Evolutionary conservation across 2,113 vertebrate genomes (phyloP).

Genomic region (Lethenteron reissneri): DNA sequence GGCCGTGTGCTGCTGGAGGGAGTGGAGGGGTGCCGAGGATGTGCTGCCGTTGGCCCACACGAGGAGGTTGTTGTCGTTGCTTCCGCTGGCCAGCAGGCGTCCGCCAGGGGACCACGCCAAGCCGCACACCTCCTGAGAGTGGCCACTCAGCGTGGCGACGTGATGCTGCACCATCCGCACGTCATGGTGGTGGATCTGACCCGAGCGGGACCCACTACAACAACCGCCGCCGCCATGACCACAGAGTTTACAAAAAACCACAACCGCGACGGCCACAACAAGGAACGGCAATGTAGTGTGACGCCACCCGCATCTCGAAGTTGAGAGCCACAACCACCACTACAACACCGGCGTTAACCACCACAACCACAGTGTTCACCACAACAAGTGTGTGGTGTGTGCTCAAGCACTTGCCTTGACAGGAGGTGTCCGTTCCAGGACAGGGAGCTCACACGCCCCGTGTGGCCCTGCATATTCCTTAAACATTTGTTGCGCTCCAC

Average conservation of each 20-base stretch:
- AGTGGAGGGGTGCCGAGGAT: constrained; percentile 25
- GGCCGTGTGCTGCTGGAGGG: constrained; percentile 65
- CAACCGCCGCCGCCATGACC: not conserved
- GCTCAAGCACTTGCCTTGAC: constrained; percentile 40
- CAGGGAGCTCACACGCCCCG: constrained; percentile 44
- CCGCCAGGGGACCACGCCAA: constrained; percentile 77
- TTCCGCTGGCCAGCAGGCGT: constrained; percentile 68
- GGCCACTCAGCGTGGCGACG: constrained; percentile 41
- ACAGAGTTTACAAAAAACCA: not conserved
- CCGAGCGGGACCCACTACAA: constrained; percentile 53
- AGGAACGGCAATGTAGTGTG: not conserved
- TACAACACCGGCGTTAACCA: too few relatives aligned
- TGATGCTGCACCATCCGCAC: constrained; percentile 43
- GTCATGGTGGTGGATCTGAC: constrained; percentile 83
- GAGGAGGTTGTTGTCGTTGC: constrained; percentile 72
- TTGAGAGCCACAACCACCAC: not conserved
- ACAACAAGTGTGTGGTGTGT: too few relatives aligned
- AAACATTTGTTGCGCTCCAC: constrained; percentile 63
- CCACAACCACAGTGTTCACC: too few relatives aligned
- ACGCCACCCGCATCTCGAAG: not conserved
- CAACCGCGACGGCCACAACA: not conserved
- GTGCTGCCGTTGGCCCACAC: constrained; percentile 53
- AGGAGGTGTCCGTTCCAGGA: constrained; percentile 79
- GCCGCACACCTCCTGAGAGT: constrained; percentile 79
- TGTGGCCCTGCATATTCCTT: constrained; percentile 65